phyloP scores from a whole-genome alignment of 2,888 invertebrate species.

The Sinentomon sp. region DNA sequence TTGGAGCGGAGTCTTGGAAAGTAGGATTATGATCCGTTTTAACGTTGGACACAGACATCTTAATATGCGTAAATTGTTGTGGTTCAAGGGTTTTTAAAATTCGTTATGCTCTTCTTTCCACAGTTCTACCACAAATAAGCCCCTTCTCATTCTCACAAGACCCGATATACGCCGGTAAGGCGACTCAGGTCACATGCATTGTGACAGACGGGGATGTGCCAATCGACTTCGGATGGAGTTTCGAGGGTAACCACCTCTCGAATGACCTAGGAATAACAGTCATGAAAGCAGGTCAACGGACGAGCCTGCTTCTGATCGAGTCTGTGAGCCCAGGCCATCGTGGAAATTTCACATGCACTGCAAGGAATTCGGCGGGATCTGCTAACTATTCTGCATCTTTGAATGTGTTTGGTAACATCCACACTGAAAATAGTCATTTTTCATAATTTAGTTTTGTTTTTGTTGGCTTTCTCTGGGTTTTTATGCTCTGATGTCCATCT shows the following conservation, averaged over 20 bases:
- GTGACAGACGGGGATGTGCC: conserved; percentile 22
- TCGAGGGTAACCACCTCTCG: conserved; percentile 28
- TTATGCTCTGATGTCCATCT: no score
- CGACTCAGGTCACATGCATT: conserved; percentile 17
- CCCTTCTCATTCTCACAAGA: conserved; percentile 11
- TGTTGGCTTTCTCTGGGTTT: no score
- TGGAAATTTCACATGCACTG: conserved; percentile 21
- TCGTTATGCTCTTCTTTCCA: conserved; percentile 6
- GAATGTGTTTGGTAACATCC: no score
- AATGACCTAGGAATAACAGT: conserved; percentile 7
- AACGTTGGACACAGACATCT: no score
- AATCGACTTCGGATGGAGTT: conserved; percentile 25
- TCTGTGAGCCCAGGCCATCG: conserved; percentile 15
- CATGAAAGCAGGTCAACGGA: conserved; percentile 10
- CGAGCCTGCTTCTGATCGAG: conserved; percentile 14
- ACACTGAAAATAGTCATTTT: no score
- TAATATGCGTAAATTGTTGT: not conserved
- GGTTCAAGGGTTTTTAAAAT: not conserved
- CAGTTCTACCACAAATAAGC: conserved; percentile 17
- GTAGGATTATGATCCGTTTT: no score
- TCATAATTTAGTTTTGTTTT: no score
- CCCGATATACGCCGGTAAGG: conserved; percentile 17
- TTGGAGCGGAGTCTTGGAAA: no score
- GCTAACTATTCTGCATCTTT: conserved; percentile 33
- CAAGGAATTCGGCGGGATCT: conserved; percentile 34